phyloP scores from a whole-genome alignment of 2,888 invertebrate species.

The Phortica magna region DNA sequence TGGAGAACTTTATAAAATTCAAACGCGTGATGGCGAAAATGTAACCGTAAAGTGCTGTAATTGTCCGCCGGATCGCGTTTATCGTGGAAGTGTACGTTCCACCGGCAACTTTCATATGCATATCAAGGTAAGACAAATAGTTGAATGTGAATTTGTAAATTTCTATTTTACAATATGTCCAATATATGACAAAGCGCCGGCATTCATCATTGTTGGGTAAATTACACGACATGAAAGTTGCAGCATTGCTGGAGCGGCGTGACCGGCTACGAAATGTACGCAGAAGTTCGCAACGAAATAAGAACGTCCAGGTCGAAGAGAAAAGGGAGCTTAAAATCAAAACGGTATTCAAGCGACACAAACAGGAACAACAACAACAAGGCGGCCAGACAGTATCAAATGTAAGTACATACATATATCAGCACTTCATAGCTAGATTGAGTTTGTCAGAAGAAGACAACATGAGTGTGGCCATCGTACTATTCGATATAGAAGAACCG shows the following conservation, averaged over 20 bases:
- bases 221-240: conserved; percentile 76
- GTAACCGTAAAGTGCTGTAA: conserved; percentile 76
- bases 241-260: conserved; percentile 71
- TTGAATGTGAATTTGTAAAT: conserved; percentile 5
- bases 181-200: conserved; percentile 63
- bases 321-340: conserved; percentile 71
- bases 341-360: conserved; percentile 73
- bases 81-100: conserved; percentile 76
- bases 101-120: conserved; percentile 78
- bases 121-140: conserved; percentile 69
- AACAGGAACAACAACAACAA: conserved; percentile 68
- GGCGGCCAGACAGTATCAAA: conserved; percentile 49
- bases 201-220: conserved; percentile 75
- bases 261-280: conserved; percentile 72
- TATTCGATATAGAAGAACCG: background rate
- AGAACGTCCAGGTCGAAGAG: conserved; percentile 26
- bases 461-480: background rate
- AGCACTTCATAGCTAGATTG: background rate
- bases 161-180: background rate
- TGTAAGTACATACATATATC: conserved; percentile 47
- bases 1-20: conserved; percentile 75
- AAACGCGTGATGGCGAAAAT: conserved; percentile 76
- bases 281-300: conserved; percentile 24
- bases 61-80: conserved; percentile 75
- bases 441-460: background rate